These are phyloP conservation scores for Nycteola revayana DNA, from an alignment of 2,888 invertebrate genomes.

Conservation along the genomic window DNA sequence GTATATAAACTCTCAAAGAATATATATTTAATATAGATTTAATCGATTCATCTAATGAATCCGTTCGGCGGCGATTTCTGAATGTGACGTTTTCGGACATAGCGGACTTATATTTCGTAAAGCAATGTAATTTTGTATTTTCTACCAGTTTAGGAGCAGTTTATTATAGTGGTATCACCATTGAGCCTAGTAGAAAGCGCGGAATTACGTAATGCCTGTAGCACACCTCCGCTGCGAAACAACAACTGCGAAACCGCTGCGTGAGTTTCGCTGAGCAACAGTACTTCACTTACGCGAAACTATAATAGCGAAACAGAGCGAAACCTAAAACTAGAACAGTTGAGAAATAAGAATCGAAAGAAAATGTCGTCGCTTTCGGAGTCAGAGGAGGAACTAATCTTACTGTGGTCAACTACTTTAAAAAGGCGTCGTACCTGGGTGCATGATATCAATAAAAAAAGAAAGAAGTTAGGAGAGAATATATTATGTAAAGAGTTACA, in stretches of 20 bases:
- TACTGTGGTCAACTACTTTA: conserved; percentile 8
- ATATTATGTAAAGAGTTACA: conserved; percentile 8
- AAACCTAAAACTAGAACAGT: conserved; percentile 5
- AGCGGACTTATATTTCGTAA: no score
- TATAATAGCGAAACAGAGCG: conserved; percentile 5
- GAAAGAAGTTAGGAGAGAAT: conserved; percentile 7
- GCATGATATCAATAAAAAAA: conserved; percentile 8
- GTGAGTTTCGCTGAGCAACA: conserved; percentile 8
- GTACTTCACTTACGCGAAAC: conserved; percentile 12
- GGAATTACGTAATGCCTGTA: no score
- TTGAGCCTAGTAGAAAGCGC: no score
- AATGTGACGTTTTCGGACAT: no score
- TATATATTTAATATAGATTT: no score
- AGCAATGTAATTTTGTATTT: no score
- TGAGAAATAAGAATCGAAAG: conserved; percentile 5
- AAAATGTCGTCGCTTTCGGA: conserved; percentile 8
- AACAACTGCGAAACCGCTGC: conserved; percentile 9
- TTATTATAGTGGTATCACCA: no score
- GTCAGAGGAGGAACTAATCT: conserved; percentile 6
- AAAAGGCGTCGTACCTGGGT: conserved; percentile 6
- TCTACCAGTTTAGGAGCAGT: no score
- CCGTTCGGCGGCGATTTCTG: no score
- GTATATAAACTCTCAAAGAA: no score
- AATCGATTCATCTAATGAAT: no score
- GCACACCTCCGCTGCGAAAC: conserved; percentile 7